Conservation (phyloP, 2,888 invertebrate genomes). For the Amblyteles armatorius region DNA sequence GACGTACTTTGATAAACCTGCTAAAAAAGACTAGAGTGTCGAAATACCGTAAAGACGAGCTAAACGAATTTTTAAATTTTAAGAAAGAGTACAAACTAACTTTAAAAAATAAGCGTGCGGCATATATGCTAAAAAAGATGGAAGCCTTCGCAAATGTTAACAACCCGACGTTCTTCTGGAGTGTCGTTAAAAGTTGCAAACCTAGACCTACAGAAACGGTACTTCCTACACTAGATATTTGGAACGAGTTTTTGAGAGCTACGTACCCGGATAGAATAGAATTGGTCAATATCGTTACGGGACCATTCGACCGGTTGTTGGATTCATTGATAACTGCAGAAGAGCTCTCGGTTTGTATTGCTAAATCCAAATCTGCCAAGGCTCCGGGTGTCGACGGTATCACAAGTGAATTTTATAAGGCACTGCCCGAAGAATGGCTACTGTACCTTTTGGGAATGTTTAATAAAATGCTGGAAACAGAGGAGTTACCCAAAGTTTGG, state of each 20-base stretch:
- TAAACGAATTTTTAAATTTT: not conserved
- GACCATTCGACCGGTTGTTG: constrained; percentile 18
- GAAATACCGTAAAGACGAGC: not conserved
- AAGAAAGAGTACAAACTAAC: not conserved
- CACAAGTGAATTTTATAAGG: constrained; percentile 52
- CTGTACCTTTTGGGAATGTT: not conserved
- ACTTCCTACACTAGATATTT: not conserved
- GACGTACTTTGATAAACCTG: not conserved
- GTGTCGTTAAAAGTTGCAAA: not conserved
- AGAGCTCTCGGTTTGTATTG: constrained; percentile 34
- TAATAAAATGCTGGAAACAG: not conserved
- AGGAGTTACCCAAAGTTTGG: constrained; percentile 45
- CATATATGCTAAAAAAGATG: not conserved
- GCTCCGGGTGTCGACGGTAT: constrained; percentile 61
- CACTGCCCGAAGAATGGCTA: constrained; percentile 34
- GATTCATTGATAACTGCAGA: constrained; percentile 19
- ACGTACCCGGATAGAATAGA: constrained; percentile 1
- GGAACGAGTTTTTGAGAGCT: constrained; percentile 10
- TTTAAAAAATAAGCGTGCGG: not conserved
- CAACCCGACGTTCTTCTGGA: not conserved
- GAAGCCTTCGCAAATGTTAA: constrained; percentile 7
- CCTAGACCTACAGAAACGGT: not conserved
- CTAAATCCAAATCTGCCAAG: constrained; percentile 52
- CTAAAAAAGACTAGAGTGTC: not conserved
- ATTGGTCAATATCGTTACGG: not conserved